These are phyloP conservation scores for Pituophis catenifer DNA, from an alignment of 2,113 vertebrate species.

Conservation along the genomic window DNA sequence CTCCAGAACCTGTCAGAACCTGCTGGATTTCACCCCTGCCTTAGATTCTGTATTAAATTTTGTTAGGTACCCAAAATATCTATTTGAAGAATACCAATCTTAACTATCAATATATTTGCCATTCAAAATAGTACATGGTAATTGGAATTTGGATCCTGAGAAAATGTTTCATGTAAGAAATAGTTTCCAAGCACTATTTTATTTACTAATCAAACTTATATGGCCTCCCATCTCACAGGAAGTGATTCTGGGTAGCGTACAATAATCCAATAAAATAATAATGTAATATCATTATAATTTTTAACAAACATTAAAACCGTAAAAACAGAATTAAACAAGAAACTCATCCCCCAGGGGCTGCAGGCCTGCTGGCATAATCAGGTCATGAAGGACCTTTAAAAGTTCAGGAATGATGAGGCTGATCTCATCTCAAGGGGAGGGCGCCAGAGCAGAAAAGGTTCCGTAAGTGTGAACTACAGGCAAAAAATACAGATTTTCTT, in stretches of 20 bases:
- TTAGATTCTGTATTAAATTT: not conserved
- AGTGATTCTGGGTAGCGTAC: not conserved
- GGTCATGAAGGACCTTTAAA: too few species aligned
- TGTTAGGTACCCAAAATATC: not conserved
- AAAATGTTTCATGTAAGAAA: not conserved
- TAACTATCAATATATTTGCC: not conserved
- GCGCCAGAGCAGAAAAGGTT: not conserved
- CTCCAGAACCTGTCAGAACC: too few species aligned
- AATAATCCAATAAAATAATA: too few species aligned
- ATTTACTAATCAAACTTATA: not conserved
- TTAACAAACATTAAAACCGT: too few species aligned
- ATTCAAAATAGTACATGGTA: not conserved
- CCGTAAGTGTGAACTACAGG: not conserved
- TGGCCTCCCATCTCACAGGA: not conserved
- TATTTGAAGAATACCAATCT: not conserved
- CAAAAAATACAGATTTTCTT: not conserved
- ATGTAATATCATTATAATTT: too few species aligned
- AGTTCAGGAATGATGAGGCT: too few species aligned
- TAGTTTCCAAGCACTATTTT: not conserved
- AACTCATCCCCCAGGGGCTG: too few species aligned
- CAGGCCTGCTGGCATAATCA: too few species aligned
- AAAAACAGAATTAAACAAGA: too few species aligned
- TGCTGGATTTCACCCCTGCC: too few species aligned
- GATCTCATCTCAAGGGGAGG: too few species aligned
- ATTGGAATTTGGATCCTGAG: not conserved